Evolutionary conservation across 2,797 vertebrate species (phyloP), one percentile per base, ranked within the genome.

Genomic region (Lagocephalus sceleratus): DNA sequence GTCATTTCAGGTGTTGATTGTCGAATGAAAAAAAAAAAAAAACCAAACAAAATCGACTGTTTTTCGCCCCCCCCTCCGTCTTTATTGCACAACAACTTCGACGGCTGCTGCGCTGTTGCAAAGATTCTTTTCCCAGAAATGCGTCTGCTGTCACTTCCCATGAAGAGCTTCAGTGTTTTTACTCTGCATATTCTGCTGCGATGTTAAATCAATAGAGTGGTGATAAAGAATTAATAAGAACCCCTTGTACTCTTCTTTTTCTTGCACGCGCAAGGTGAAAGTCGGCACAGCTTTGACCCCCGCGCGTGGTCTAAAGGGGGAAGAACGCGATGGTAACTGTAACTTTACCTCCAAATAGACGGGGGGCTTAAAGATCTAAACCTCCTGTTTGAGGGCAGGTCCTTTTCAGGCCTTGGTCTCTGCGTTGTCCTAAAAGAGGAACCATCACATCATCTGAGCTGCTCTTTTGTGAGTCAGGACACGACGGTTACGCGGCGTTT

Each of bases 161-260:
- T 66, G 23, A 67, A 63, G 63, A 76, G 74, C 68, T 76, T 69
- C 26, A 68, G 49, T 74, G 75, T 85, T 87, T 87, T 87, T 81
- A 75, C 70, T 73, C 78, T 87, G 69, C 73, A 54, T 76, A 73
- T 83, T 60, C 78, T 68, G 68, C 79, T 17, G 39, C n/a, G 39
- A 68, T 83, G 81, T 84, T 74, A 85, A 64, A 59, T 63, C 41
- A 47, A 57, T 16, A 16, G 15, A n/a, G 8, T 22, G 49, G 71
- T 42, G 74, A 89, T 86, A 88, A 89, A 86, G 48, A 83, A 63
- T 60, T 70, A 73, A 68, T 59, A 87, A 66, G 66, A 77, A 68
- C 66, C 32, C 10, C 4, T 12, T 35, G 32, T 14, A 82, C 58
- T 26, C 35, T 39, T 50, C 38, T 58, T 41, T 44, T 48, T 60